phyloP scores from a whole-genome alignment of 2,797 vertebrate genomes.

The Rhynchonycteris naso region DNA sequence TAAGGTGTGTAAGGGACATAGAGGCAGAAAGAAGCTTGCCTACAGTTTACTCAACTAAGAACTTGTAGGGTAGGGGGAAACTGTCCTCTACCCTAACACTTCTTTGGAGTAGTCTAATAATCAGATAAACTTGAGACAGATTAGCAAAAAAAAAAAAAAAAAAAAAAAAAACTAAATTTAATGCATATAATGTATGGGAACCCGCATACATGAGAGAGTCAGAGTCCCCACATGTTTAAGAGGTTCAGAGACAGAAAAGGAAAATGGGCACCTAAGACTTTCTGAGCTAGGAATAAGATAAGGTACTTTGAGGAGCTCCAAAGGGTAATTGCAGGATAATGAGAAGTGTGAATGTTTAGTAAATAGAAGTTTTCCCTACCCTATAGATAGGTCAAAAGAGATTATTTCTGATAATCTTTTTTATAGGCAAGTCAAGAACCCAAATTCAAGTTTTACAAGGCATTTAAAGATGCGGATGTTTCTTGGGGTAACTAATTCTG shows the following conservation, averaged over 20 bases:
- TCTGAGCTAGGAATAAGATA: background rate
- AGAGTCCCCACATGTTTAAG: background rate
- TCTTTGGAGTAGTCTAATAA: background rate
- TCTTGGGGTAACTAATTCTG: background rate
- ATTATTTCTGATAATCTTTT: background rate
- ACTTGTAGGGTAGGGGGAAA: background rate
- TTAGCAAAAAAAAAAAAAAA: background rate
- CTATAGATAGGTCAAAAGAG: background rate
- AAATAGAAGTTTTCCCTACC: background rate
- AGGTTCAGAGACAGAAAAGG: background rate
- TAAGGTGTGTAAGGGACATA: accelerated
- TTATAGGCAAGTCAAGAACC: background rate
- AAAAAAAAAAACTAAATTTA: background rate
- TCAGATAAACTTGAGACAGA: background rate
- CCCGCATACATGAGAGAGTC: background rate
- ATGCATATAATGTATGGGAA: background rate
- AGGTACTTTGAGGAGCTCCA: background rate
- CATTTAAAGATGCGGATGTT: background rate
- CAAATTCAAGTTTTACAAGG: background rate
- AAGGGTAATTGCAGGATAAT: background rate
- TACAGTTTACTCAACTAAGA: background rate
- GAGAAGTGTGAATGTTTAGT: background rate
- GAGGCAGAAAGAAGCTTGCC: background rate
- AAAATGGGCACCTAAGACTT: background rate
- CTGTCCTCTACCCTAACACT: background rate